These are phyloP conservation scores for Cydia strobilella DNA, from an alignment of 1,140 invertebrate genomes.

Conservation along the genomic window DNA sequence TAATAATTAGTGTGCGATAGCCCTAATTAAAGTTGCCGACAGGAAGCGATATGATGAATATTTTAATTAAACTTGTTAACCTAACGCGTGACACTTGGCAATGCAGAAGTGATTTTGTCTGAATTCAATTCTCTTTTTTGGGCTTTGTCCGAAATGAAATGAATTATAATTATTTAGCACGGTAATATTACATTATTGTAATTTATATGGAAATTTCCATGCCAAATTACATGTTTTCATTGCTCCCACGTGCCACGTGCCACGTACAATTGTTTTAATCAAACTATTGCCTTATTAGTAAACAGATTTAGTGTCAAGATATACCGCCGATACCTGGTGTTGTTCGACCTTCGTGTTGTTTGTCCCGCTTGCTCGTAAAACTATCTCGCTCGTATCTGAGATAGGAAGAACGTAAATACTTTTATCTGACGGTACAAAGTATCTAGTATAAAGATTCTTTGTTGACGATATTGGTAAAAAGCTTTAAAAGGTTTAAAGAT, in stretches of 20 bases:
- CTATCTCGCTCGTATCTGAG: constrained; percentile 13
- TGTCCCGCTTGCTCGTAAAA: constrained; percentile 17
- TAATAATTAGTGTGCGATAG: constrained; percentile 76
- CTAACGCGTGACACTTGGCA: not conserved
- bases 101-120: constrained; percentile 2
- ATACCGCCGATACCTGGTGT: not conserved
- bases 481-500: too few species aligned
- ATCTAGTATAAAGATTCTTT: constrained; percentile 6
- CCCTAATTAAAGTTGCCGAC: constrained; percentile 54
- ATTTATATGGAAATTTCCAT: too few species aligned
- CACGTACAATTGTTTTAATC: not conserved
- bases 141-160: too few species aligned
- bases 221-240: too few species aligned
- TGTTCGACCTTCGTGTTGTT: constrained; percentile 19
- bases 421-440: constrained; percentile 20
- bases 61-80: constrained; percentile 26
- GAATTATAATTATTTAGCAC: too few species aligned
- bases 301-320: constrained; percentile 8
- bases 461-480: not conserved
- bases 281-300: not conserved
- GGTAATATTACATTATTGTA: too few species aligned
- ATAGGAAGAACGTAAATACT: constrained; percentile 15
- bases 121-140: not conserved
- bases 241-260: not conserved
- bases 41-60: constrained; percentile 9